Evolutionary conservation across 92 coral and sea anemone species (phyloP).

Genomic region (Montipora capitata): DNA sequence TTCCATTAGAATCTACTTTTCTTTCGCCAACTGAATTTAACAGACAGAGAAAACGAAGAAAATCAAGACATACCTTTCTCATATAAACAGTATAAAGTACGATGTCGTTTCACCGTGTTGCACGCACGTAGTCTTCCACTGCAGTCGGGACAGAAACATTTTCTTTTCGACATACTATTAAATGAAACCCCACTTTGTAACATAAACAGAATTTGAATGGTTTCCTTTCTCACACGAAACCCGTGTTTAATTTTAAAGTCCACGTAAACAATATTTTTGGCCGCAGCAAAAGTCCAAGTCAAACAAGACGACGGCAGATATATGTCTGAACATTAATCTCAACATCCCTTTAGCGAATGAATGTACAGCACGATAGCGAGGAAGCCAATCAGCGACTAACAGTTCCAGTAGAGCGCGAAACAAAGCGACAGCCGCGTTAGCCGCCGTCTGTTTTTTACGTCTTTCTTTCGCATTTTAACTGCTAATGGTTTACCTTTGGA

Average conservation of each 20-base stretch:
- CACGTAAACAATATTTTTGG: neutral
- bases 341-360: neutral
- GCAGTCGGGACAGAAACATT: slow-evolving; percentile 25
- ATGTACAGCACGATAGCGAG: neutral
- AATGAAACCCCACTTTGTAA: neutral
- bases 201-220: neutral
- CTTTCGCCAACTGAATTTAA: too few relatives aligned
- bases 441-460: neutral
- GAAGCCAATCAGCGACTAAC: neutral
- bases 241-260: too few relatives aligned
- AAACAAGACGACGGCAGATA: neutral
- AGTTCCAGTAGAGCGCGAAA: neutral
- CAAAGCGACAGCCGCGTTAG: neutral
- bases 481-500: too few relatives aligned
- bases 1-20: too few relatives aligned
- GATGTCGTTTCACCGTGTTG: slow-evolving; percentile 10
- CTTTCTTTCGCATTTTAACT: too few relatives aligned
- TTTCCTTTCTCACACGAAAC: neutral
- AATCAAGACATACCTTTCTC: too few relatives aligned
- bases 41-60: too few relatives aligned
- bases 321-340: neutral
- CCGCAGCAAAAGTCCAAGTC: neutral
- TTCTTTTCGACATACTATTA: slow-evolving; percentile 10
- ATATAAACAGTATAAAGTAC: neutral
- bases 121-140: neutral